These are phyloP conservation scores for Varecia variegata DNA, from an alignment of 2,797 vertebrate species.

Conservation along the genomic window DNA sequence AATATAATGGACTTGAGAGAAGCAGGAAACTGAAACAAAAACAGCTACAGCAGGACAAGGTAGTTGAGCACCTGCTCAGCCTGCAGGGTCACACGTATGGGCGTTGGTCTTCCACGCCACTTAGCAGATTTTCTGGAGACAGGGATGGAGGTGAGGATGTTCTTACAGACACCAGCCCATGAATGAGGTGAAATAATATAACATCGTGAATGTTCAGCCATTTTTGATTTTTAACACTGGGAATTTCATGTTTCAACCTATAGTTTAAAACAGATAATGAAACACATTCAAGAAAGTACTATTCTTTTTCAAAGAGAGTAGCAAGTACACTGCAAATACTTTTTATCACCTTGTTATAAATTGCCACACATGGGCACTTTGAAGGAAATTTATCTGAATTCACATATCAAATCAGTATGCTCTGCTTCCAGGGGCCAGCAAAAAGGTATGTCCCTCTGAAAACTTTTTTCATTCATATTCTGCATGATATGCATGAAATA, in stretches of 20 bases:
- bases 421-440: neutral
- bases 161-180: neutral
- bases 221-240: neutral
- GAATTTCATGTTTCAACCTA: neutral
- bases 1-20: neutral
- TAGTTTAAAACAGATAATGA: neutral
- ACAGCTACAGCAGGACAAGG: neutral
- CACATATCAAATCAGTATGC: neutral
- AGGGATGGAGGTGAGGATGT: neutral
- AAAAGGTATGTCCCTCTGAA: neutral
- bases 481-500: neutral
- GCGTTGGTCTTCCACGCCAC: neutral
- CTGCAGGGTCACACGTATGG: rapidly evolving
- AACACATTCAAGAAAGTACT: neutral
- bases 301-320: neutral
- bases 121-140: neutral
- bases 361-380: neutral
- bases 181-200: neutral
- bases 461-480: neutral
- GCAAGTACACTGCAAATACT: neutral
- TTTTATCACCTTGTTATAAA: neutral
- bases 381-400: neutral
- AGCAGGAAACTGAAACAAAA: neutral
- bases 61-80: neutral
- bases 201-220: neutral